Evolutionary conservation across 1,140 invertebrate genomes (phyloP), one percentile per base, ranked within the genome.

Genomic region (Teleogryllus occipitalis): DNA sequence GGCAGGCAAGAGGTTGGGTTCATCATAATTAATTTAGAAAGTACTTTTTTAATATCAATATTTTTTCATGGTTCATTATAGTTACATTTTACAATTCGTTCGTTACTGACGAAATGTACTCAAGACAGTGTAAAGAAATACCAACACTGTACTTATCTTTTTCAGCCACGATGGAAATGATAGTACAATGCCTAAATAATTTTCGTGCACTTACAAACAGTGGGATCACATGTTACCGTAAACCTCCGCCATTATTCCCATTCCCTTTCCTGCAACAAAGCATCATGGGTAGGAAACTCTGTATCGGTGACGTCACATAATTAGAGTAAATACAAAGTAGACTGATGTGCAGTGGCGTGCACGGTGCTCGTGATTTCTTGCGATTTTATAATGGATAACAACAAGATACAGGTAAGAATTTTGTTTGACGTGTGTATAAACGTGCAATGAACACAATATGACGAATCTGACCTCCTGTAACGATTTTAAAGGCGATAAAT

Each of bases 321-420:
- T 92, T 91, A 91, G 89, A 91, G 90, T 91, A 91, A 92, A 91
- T 92, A 92, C 90, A 91, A 91, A 91, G 79, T 91, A 90, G 89
- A 91, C 88, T 81, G 88, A 89, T 90, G 87, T 89, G 89, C 89
- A 90, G 89, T 90, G 89, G 87, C 86, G 85, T 86, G 86, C 86
- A 85, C 86, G 86, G 84, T 85, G 85, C 86, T 86, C 84, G 87
- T 85, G 87, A 88, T 89, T 87, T 85, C 83, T 86, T 82, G 84
- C 80, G 83, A 84, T 83, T 86, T 86, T 86, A 87, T 85, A 84
- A 87, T 87, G 86, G 86, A 87, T 86, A 86, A 86, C 83, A 84
- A 83, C 82, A 85, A 84, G 81, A 84, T 87, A 83, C 85, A 87
- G 86, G 87, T 87, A 86, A 82, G 84, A 81, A 80, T 80, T 79